These are phyloP conservation scores for Echiichthys vipera DNA, from an alignment of 2,797 vertebrate genomes.

Conservation along the genomic window DNA sequence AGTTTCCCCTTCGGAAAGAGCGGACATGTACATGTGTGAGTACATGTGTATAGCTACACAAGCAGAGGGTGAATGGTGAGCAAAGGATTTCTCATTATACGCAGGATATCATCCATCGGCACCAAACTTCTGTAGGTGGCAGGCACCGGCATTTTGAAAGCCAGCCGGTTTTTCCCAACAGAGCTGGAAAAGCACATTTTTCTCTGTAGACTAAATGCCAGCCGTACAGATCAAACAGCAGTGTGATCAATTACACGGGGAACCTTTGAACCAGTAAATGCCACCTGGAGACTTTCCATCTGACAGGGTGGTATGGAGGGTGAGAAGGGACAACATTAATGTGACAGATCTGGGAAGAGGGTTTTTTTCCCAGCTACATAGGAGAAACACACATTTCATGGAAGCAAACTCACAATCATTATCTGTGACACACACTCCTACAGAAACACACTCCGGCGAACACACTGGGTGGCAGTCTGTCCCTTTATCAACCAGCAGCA, in stretches of 20 bases:
- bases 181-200: conserved; percentile 43
- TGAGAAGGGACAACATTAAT: conserved; percentile 49
- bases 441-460: neutral
- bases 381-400: conserved; percentile 8
- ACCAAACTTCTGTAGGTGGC: conserved; percentile 27
- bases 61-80: conserved; percentile 3
- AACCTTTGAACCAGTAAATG: conserved; percentile 76
- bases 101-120: conserved; percentile 16
- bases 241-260: conserved; percentile 75
- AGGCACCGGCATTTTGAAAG: conserved; percentile 50
- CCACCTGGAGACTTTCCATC: conserved; percentile 61
- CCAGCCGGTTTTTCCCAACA: conserved; percentile 38
- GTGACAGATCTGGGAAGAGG: conserved; percentile 31
- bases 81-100: conserved; percentile 46
- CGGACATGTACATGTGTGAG: no score
- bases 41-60: conserved; percentile 1
- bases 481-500: conserved; percentile 38
- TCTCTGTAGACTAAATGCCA: conserved; percentile 71
- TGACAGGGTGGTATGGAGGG: conserved; percentile 44
- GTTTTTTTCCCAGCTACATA: neutral
- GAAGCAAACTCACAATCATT: neutral
- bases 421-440: conserved; percentile 4
- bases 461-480: conserved; percentile 12
- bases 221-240: conserved; percentile 70
- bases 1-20: no score